Percentiles rank a stretch among this genome's conserved stretches.
These are phyloP conservation scores for Drosophila nannoptera DNA, from an alignment of 1,140 invertebrate genomes.

Conservation along the genomic window DNA sequence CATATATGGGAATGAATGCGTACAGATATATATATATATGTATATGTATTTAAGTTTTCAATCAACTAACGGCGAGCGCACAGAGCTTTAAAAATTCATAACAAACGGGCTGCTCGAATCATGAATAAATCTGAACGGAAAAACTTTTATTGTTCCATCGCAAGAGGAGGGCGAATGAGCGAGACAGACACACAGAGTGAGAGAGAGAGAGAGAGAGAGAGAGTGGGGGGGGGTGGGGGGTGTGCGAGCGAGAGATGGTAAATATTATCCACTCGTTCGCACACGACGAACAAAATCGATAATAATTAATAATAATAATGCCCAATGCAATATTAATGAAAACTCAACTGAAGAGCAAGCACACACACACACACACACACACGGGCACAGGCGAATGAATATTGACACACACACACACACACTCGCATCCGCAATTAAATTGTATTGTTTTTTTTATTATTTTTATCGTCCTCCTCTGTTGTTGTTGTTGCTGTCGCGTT, in stretches of 20 bases:
- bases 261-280: constrained; percentile 3
- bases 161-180: constrained; percentile 5
- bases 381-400: constrained; percentile 56
- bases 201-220: constrained; percentile 32
- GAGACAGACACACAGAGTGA: not conserved
- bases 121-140: constrained; percentile 69
- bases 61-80: constrained; percentile 52
- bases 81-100: constrained; percentile 60
- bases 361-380: constrained; percentile 42
- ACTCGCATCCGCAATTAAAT: constrained; percentile 58
- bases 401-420: constrained; percentile 30
- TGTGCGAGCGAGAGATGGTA: constrained; percentile 21
- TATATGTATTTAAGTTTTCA: constrained; percentile 36
- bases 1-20: too few species aligned
- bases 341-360: constrained; percentile 64
- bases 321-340: constrained; percentile 74
- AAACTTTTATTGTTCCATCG: constrained; percentile 30
- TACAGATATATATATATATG: too few species aligned
- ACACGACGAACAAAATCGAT: constrained; percentile 70
- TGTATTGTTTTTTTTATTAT: constrained; percentile 36
- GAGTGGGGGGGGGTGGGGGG: constrained; percentile 28
- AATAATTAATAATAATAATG: constrained; percentile 63
- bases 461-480: constrained; percentile 35
- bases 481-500: too few species aligned
- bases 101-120: constrained; percentile 38